Percentiles rank a stretch among this genome's conserved stretches.
phyloP scores from a whole-genome alignment of 2,797 vertebrate genomes.

The Cynodonichthys magdalenae region DNA sequence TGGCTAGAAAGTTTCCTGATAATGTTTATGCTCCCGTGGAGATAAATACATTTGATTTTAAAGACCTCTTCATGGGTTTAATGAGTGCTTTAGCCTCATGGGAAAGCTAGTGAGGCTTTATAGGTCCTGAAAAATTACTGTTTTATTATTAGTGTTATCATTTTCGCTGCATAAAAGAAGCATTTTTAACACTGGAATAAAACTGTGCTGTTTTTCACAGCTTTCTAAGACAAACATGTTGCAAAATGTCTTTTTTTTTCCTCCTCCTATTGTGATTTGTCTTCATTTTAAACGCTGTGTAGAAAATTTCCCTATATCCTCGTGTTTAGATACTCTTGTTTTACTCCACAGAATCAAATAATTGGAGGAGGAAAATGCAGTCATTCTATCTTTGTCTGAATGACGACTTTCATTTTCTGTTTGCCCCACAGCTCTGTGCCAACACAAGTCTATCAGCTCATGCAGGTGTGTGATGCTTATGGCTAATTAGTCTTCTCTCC shows the following conservation, averaged over 20 bases:
- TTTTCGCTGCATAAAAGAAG: constrained; percentile 7
- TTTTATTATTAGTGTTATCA: constrained; percentile 10
- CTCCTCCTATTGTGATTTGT: background rate
- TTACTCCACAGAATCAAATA: background rate
- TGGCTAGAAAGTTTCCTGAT: constrained; percentile 1
- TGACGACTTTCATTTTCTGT: constrained; percentile 15
- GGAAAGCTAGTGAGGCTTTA: constrained; percentile 5
- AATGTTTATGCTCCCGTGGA: constrained; percentile 7
- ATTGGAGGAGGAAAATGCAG: background rate
- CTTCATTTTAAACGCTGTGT: background rate
- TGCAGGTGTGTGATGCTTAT: constrained; percentile 4
- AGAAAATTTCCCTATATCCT: background rate
- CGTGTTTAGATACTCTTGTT: background rate
- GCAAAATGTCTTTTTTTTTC: constrained; percentile 4
- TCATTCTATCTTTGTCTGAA: constrained; percentile 6
- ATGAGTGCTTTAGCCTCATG: constrained; percentile 17
- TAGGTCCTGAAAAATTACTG: constrained; percentile 18
- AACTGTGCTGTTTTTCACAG: constrained; percentile 4
- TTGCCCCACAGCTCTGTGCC: constrained; percentile 10
- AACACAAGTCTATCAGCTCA: constrained; percentile 20
- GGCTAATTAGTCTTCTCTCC: constrained; percentile 19
- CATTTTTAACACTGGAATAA: constrained; percentile 9
- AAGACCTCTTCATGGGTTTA: constrained; percentile 29
- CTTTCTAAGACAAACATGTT: constrained; percentile 15
- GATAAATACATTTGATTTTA: constrained; percentile 34